Evolutionary conservation across 2,797 vertebrate genomes (phyloP).

Genomic region (Falco cherrug): DNA sequence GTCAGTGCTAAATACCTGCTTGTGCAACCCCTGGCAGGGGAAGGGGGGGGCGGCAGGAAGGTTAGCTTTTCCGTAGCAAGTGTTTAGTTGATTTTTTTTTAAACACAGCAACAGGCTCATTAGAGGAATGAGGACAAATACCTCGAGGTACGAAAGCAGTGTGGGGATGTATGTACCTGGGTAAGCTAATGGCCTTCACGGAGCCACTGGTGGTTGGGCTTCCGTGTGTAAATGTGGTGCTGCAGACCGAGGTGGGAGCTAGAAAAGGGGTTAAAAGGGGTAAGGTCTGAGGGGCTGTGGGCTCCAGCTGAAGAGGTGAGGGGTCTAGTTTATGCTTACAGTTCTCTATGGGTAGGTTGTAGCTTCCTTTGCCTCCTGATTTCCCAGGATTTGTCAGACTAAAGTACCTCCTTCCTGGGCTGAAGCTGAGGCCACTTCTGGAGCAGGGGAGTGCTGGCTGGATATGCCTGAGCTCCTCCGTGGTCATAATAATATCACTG

Average conservation of each 20-base stretch:
- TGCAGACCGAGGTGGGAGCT: background rate
- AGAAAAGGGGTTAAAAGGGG: background rate
- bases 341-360: background rate
- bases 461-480: background rate
- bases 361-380: background rate
- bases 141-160: background rate
- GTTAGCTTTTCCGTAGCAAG: background rate
- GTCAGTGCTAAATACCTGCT: background rate
- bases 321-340: background rate
- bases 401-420: background rate
- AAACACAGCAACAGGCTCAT: background rate
- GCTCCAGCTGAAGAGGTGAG: background rate
- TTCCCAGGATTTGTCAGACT: background rate
- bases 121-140: background rate
- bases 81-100: background rate
- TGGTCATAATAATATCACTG: fast-evolving
- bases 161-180: fast-evolving
- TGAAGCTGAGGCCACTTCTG: fast-evolving
- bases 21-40: too few relatives aligned
- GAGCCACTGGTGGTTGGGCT: background rate
- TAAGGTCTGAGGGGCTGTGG: too few relatives aligned
- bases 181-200: fast-evolving
- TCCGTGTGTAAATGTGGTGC: too few relatives aligned
- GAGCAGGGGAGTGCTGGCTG: background rate
- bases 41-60: fast-evolving